A percentile compares a stretch with the other conserved stretches of the same genome.
Conservation (phyloP, 1,140 invertebrate genomes). For the Pemphigus obesinymphae region DNA sequence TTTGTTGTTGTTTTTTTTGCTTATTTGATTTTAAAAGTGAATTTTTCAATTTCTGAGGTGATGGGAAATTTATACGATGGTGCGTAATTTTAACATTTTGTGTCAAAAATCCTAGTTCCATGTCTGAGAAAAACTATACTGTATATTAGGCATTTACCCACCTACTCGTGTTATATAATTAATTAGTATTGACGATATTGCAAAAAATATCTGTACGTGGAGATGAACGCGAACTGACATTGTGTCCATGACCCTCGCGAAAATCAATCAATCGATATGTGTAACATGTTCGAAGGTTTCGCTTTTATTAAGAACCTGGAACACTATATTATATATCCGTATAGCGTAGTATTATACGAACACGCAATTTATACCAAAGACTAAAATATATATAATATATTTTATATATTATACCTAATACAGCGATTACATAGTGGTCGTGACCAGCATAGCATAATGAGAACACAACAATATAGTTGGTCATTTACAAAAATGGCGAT, state of each 20-base stretch:
- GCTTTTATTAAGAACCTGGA: too few relatives aligned
- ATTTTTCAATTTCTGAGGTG: too few relatives aligned
- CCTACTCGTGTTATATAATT: background rate
- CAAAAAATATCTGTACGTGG: background rate
- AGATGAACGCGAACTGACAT: background rate
- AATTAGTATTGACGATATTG: background rate
- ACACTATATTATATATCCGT: too few relatives aligned
- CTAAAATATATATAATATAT: background rate
- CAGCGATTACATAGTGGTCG: background rate
- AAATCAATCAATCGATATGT: background rate
- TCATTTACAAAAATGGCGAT: background rate
- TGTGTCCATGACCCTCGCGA: background rate
- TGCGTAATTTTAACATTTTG: too few relatives aligned
- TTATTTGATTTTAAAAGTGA: too few relatives aligned
- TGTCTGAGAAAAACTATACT: too few relatives aligned
- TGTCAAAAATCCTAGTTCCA: too few relatives aligned
- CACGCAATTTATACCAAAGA: background rate
- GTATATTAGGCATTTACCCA: too few relatives aligned
- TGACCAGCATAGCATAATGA: background rate
- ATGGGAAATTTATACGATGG: too few relatives aligned
- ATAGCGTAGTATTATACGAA: too few relatives aligned
- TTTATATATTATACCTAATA: background rate
- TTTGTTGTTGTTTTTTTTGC: too few relatives aligned
- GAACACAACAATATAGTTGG: background rate
- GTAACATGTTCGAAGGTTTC: background rate